Evolutionary conservation across 2,888 invertebrate species (phyloP), one percentile per base, ranked within the genome.

Genomic region (Drosophila flavopinicola): DNA sequence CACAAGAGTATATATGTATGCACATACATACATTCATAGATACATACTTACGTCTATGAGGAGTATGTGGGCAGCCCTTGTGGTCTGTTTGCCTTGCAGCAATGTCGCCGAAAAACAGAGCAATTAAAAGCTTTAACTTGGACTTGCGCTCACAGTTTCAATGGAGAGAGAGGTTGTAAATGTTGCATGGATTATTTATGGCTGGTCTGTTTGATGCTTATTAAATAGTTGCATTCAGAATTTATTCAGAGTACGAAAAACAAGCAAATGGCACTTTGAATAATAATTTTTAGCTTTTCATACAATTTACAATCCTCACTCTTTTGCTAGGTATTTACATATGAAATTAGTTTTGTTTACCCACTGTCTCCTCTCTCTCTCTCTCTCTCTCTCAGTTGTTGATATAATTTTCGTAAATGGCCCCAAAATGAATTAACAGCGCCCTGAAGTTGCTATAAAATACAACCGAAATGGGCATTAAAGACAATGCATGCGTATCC

Each of bases 171-270:
- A 56, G 58, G 66, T 56, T 56, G 64, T 59, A 35, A 64, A 66
- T 58, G 58, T 60, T 66, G 51, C 60, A 61, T 58, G 66, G 59
- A 64, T 73, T 78, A 84, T 80, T 80, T 80, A 80, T 80, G 61
- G 64, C 73, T 38, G 57, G 45, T 33, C 56, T 47, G 65, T 60
- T 79, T 78, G 75, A 73, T 75, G 66, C 80, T 80, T 80, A 84
- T 80, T 80, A 80, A 80, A 80, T 80, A 80, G 75, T 79, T 79
- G 78, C 73, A 61, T 73, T 47, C 37, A 13, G 58, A 67, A 84
- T 80, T 80, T 84, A 84, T 82, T 74, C 60, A 30, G 49, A 24
- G 3, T 11, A 17, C 32, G 9, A n/a, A 42, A 42, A 30, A 17
- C 15, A 51, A 27, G 20, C 15, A 56, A 45, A 27, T 15, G 10